phyloP scores from a whole-genome alignment of 2,113 vertebrate genomes.

The Thomomys bottae region DNA sequence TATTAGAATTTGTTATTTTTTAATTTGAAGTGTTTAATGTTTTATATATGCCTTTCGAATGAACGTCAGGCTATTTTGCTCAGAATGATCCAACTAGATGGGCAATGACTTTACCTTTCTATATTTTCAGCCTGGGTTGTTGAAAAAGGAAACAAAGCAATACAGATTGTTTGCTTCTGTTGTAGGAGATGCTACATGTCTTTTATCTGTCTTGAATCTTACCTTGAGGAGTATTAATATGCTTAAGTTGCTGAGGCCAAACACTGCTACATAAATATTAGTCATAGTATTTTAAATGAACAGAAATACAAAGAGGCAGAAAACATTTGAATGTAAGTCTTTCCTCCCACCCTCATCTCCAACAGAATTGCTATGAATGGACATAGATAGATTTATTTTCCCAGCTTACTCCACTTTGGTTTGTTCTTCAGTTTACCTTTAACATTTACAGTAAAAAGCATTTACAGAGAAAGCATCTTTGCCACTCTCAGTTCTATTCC shows the following conservation, averaged over 20 bases:
- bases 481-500: background rate
- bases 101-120: background rate
- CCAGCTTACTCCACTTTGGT: background rate
- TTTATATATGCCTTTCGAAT: conserved; percentile 25
- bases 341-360: background rate
- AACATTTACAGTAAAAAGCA: conserved; percentile 24
- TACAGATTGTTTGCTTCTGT: background rate
- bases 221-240: conserved; percentile 32
- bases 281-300: conserved; percentile 42
- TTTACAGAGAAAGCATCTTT: conserved; percentile 6
- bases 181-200: background rate
- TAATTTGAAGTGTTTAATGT: background rate
- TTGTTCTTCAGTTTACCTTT: background rate
- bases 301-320: background rate
- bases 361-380: background rate
- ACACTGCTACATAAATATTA: conserved; percentile 34
- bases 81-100: background rate
- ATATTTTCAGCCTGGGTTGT: background rate
- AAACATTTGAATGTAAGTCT: conserved; percentile 3
- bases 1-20: conserved; percentile 37
- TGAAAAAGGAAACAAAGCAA: background rate
- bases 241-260: background rate
- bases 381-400: background rate
- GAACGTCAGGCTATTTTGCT: conserved; percentile 6
- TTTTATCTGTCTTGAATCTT: conserved; percentile 29